Evolutionary conservation across 2,113 vertebrate species (phyloP), one percentile per base, ranked within the genome.

Genomic region (Apistogramma diplotaenia): DNA sequence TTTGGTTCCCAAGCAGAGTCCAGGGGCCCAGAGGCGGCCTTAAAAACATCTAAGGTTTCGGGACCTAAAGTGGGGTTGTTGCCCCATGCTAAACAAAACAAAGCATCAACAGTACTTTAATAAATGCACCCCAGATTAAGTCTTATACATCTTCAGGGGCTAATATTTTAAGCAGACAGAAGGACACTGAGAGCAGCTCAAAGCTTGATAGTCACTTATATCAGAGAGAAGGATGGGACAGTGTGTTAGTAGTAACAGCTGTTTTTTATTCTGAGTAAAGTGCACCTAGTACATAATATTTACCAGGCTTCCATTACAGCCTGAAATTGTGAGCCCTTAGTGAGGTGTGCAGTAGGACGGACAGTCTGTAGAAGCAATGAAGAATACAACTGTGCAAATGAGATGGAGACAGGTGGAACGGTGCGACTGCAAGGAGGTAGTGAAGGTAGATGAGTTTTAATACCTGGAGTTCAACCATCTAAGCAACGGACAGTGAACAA

Each of bases 1-100:
- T 57, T 10, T 73, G 82, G 40, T 72, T 71, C 29, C 40, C 74
- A 86, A 87, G 4, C 81, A 18, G 13, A 2, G 75, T 46, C 51
- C 37, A 19, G 7, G 70, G 74, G 29, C 62, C 40, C 3, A 49
- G 62, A 70, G 3, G 62, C 9, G 40, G 40, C 9, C 27, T 49
- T 27, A 4, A 67, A 0, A 46, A 23, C 23, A 67, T 67, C 62
- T 67, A 15, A 37, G 25, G 62, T 13, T 67, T 29, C 9, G 19
- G 23, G 62, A 46, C 8, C 62, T 49, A 25, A 27, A 6, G 16
- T 27, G 23, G 62, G n/a, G n/a, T n/a, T n/a, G n/a, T n/a, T n/a
- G n/a, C n/a, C n/a, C n/a, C n/a, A 27, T 67, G 15, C 1, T 67
- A 67, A 67, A 46, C 62, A 27, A 67, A 67, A 67, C 25, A 46